Percentiles rank a stretch among this genome's conserved stretches.
These are phyloP conservation scores for Dendrolimus pini DNA, from an alignment of 2,888 invertebrate genomes.

Conservation along the genomic window DNA sequence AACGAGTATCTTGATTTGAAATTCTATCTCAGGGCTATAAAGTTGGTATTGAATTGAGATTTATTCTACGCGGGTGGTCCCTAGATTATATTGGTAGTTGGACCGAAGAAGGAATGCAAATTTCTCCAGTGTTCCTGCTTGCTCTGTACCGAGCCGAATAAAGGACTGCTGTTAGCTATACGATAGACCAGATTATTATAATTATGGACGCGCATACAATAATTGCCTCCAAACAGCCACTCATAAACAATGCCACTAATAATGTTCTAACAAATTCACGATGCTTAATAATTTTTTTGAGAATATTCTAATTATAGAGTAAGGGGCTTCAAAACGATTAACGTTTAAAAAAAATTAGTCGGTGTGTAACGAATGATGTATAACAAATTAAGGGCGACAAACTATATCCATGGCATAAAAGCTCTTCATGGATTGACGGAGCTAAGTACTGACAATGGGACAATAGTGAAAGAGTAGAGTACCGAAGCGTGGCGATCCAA, in stretches of 20 bases:
- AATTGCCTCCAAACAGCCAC: neutral
- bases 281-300: neutral
- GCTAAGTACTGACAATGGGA: conserved; percentile 60
- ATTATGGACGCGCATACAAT: neutral
- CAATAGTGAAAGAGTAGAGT: conserved; percentile 64
- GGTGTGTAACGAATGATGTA: conserved; percentile 58
- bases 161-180: conserved; percentile 37
- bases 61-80: conserved; percentile 69
- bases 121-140: conserved; percentile 57
- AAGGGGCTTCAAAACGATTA: neutral
- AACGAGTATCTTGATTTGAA: conserved; percentile 36
- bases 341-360: conserved; percentile 29
- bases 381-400: conserved; percentile 61
- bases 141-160: conserved; percentile 37
- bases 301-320: neutral
- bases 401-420: conserved; percentile 58
- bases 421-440: conserved; percentile 55
- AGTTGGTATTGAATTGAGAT: conserved; percentile 54
- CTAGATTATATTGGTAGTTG: conserved; percentile 56
- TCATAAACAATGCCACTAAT: neutral
- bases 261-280: neutral
- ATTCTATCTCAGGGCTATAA: conserved; percentile 56
- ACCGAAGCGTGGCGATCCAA: conserved; percentile 66
- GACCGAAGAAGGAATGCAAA: conserved; percentile 70
- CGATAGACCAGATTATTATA: conserved; percentile 31